Conservation (phyloP, 2,888 invertebrate genomes). For the Drosophila tripunctata region DNA sequence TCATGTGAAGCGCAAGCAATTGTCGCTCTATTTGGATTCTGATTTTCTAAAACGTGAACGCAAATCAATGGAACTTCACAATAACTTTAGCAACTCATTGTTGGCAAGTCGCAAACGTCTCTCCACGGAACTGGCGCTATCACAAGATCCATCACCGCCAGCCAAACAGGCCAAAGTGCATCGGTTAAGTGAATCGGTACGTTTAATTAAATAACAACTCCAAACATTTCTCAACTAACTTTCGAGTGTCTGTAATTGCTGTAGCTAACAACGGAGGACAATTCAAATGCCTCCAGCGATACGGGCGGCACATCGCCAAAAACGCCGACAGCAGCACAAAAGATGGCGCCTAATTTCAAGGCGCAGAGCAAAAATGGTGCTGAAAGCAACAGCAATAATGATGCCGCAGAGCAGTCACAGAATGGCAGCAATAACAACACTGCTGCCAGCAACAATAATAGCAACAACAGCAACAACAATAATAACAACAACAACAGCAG, state of each 20-base stretch:
- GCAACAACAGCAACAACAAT: conserved; percentile 35
- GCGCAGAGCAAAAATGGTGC: conserved; percentile 58
- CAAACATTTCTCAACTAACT: neutral
- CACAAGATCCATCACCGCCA: conserved; percentile 63
- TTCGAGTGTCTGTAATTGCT: neutral
- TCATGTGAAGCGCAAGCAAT: conserved; percentile 92
- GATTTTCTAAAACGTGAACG: conserved; percentile 89
- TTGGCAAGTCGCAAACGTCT: conserved; percentile 83
- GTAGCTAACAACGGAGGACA: conserved; percentile 79
- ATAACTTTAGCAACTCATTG: conserved; percentile 81
- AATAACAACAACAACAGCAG: conserved; percentile 57
- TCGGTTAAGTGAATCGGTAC: conserved; percentile 83
- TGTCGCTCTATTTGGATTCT: conserved; percentile 89
- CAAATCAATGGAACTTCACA: conserved; percentile 86
- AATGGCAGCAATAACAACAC: conserved; percentile 37
- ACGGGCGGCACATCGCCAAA: conserved; percentile 71
- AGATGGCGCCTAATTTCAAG: conserved; percentile 70
- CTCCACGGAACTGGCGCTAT: conserved; percentile 81
- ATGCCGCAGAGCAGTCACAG: conserved; percentile 40
- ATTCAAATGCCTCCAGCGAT: conserved; percentile 83
- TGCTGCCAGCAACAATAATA: conserved; percentile 35
- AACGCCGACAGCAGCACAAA: conserved; percentile 76
- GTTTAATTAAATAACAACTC: neutral
- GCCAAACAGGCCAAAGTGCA: conserved; percentile 62
- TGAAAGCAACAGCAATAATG: conserved; percentile 45